Percentiles rank a stretch among this genome's conserved stretches.
phyloP scores from a whole-genome alignment of 1,140 invertebrate species.

The Neotoxoptera formosana region DNA sequence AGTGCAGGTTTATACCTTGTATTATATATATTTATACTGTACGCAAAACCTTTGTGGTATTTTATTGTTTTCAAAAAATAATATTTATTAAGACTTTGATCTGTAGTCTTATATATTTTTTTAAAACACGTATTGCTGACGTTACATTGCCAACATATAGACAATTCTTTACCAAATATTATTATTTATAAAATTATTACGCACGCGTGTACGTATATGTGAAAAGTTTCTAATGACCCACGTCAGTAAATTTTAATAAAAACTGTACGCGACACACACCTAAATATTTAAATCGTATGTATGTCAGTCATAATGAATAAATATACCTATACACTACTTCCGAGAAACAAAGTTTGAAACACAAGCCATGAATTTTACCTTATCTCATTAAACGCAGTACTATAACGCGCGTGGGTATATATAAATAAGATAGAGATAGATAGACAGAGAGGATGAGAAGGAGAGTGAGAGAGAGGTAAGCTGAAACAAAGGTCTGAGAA shows the following conservation, averaged over 20 bases:
- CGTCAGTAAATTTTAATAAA: constrained; percentile 18
- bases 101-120: neutral
- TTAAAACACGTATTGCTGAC: neutral
- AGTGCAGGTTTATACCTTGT: neutral
- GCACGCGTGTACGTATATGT: neutral
- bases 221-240: neutral
- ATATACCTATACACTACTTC: neutral
- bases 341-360: constrained; percentile 6
- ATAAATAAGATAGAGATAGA: constrained; percentile 10
- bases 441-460: neutral
- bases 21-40: neutral
- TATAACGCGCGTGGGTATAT: neutral
- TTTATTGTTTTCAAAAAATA: neutral
- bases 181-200: neutral
- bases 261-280: neutral
- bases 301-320: constrained; percentile 2
- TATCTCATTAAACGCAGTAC: constrained; percentile 11
- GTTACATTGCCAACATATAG: neutral
- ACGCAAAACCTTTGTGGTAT: neutral
- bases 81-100: neutral
- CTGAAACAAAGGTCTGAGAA: neutral
- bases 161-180: neutral
- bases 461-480: neutral
- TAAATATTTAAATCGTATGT: constrained; percentile 17
- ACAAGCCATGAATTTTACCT: neutral